Evolutionary conservation across 2,113 vertebrate genomes (phyloP), one percentile per base, ranked within the genome.

Genomic region (Tyto alba): DNA sequence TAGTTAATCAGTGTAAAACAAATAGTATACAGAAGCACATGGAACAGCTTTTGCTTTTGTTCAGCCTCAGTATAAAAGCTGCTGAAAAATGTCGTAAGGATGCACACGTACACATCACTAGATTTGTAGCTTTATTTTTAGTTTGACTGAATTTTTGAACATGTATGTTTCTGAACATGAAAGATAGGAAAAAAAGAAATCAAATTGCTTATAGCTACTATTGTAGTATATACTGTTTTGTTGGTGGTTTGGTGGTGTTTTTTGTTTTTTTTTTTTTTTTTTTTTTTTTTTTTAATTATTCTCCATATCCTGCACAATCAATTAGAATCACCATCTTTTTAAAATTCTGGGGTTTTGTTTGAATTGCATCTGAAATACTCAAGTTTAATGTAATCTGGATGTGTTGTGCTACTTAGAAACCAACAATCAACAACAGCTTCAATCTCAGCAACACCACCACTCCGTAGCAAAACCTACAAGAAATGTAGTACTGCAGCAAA

Each of bases 1-100:
- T 88, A 71, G 82, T 71, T 96, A 92, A 95, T 91, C 47, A 90
- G 43, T 60, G 34, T 63, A 94, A 81, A 93, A 55, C 40, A 94
- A 95, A 88, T 6, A 86, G 34, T 67, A 77, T 63, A 67, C 27
- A 81, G 32, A 73, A 85, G 48, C 29, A 75, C 0, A 0, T 56
- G 69, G 36, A 90, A 84, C 19, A 73, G 17, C 17, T 69, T 85
- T 68, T 78, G 43, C 40, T 87, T 94, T 77, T 75, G 40, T 69
- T 94, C 57, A 66, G 29, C 11, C 11, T 56, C 62, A 45, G 10
- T 6, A 60, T 19, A 78, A 95, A 91, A 90, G 27, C 12, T 59
- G 43, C 30, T 75, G 76, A 87, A 84, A 94, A 84, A 53, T 2
- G 1, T 64, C 36, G 11, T 6, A 78, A 66, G 52, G 47, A 84